Conservation (phyloP, 2,888 invertebrate genomes). For the Gibbula magus region DNA sequence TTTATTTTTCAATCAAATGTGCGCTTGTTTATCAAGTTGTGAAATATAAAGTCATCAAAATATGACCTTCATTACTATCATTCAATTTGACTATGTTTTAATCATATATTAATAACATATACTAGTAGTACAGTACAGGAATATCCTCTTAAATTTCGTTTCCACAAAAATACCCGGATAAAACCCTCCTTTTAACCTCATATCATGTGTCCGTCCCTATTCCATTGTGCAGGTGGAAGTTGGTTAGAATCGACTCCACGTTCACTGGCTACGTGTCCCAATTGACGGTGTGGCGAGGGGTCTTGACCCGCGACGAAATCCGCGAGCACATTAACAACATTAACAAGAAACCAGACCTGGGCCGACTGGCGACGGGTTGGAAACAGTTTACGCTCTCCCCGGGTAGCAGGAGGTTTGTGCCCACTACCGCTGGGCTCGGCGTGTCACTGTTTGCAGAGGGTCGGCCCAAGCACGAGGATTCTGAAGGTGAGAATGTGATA, state of each 20-base stretch:
- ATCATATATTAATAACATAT: too few species aligned
- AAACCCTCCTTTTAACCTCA: too few species aligned
- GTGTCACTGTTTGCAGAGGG: neutral
- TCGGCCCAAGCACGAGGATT: neutral
- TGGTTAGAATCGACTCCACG: neutral
- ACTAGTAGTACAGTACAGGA: too few species aligned
- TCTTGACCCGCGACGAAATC: neutral
- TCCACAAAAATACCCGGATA: too few species aligned
- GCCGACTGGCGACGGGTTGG: neutral
- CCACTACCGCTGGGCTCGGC: neutral
- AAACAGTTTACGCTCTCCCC: neutral
- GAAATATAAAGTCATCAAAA: too few species aligned
- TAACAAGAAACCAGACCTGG: neutral
- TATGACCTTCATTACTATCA: too few species aligned
- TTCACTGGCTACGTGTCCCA: slow-evolving; percentile 9
- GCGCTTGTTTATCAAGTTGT: too few species aligned
- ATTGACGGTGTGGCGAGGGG: neutral
- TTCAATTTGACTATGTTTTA: too few species aligned
- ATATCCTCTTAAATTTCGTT: too few species aligned
- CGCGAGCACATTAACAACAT: neutral
- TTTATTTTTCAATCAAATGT: too few species aligned
- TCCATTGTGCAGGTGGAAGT: neutral
- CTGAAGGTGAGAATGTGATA: neutral
- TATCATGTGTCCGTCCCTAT: too few species aligned
- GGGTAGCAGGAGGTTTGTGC: neutral